Evolutionary conservation across 2,113 vertebrate genomes (phyloP).

Genomic region (Sitta europaea): DNA sequence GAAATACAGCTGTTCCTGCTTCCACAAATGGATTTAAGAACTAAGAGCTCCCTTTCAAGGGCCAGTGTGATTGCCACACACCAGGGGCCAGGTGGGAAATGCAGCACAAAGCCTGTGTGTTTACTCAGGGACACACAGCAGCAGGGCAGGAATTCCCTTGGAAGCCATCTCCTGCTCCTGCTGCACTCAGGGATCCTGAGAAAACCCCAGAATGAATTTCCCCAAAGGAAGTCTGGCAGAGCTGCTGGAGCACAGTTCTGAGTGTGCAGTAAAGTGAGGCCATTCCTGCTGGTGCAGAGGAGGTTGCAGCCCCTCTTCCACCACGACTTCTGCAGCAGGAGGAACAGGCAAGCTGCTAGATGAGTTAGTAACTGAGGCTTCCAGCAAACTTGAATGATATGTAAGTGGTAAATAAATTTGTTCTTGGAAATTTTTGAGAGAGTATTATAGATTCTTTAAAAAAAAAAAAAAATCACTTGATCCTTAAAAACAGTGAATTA

Average conservation of each 20-base stretch:
- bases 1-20: background rate
- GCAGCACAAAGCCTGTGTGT: background rate
- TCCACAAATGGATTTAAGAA: background rate
- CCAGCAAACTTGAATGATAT: background rate
- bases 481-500: background rate
- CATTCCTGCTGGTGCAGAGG: background rate
- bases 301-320: background rate
- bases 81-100: background rate
- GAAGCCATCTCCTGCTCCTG: background rate
- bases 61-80: background rate
- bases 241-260: background rate
- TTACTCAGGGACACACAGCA: background rate
- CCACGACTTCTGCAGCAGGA: rapidly evolving
- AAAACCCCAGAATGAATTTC: background rate
- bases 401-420: background rate
- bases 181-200: background rate
- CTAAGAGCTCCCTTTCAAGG: background rate
- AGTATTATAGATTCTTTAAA: background rate
- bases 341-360: background rate
- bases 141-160: background rate
- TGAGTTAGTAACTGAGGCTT: background rate
- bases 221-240: background rate
- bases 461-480: background rate
- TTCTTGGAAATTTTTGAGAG: background rate
- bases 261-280: background rate